phyloP scores from a whole-genome alignment of 2,797 vertebrate genomes.

The Tragelaphus oryx region DNA sequence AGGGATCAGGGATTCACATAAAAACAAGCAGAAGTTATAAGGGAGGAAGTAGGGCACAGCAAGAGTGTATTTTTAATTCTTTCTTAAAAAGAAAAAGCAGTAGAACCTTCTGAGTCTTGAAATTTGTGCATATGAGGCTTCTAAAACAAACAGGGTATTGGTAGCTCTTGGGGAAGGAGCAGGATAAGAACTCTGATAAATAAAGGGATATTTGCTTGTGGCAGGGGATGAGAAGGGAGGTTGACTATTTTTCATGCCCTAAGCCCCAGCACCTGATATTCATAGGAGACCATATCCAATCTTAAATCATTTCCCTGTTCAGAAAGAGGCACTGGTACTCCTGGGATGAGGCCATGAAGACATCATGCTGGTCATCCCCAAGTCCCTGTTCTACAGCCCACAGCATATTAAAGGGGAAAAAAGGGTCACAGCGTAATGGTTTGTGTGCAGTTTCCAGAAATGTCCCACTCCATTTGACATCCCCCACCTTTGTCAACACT shows the following conservation, averaged over 20 bases:
- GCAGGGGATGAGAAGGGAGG: not conserved
- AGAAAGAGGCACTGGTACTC: slow-evolving; percentile 14
- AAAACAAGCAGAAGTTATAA: slow-evolving; percentile 63
- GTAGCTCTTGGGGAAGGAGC: not conserved
- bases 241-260: slow-evolving; percentile 39
- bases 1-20: slow-evolving; percentile 68
- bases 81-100: slow-evolving; percentile 57
- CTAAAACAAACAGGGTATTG: slow-evolving; percentile 36
- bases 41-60: slow-evolving; percentile 39
- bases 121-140: slow-evolving; percentile 56
- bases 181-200: slow-evolving; percentile 45
- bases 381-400: slow-evolving; percentile 37
- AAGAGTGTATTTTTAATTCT: slow-evolving; percentile 81
- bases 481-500: not conserved
- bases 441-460: not conserved
- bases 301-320: slow-evolving; percentile 25
- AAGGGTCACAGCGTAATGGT: slow-evolving; percentile 25
- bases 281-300: slow-evolving; percentile 14
- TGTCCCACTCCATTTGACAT: not conserved
- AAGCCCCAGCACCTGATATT: slow-evolving; percentile 23
- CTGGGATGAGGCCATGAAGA: slow-evolving; percentile 27
- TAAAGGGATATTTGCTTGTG: slow-evolving; percentile 31
- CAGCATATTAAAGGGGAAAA: not conserved
- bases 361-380: slow-evolving; percentile 10
- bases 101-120: slow-evolving; percentile 62